Percentiles rank a stretch among this genome's conserved stretches.
Evolutionary conservation across 92 coral and sea anemone species (phyloP).

Genomic region (Zoanthus sansibaricus): DNA sequence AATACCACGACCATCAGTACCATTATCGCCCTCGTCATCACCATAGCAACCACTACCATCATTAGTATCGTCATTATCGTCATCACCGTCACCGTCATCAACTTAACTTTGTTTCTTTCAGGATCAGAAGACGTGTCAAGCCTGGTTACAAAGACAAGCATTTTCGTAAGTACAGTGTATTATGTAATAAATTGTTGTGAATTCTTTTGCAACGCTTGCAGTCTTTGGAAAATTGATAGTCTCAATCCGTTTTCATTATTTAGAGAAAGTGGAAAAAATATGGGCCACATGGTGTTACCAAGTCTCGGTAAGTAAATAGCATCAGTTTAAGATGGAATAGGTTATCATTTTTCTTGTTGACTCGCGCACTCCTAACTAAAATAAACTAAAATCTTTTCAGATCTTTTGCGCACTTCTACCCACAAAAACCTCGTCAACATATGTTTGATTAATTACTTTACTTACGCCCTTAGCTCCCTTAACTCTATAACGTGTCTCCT

Average conservation of each 20-base stretch:
- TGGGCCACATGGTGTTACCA: slow-evolving; percentile 89
- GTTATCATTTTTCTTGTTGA: not conserved
- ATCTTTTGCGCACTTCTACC: no score
- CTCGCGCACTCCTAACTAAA: no score
- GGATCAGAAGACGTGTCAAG: slow-evolving; percentile 97
- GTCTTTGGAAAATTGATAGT: not conserved
- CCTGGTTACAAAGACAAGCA: slow-evolving; percentile 95
- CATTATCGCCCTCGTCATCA: no score
- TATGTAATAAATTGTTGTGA: not conserved
- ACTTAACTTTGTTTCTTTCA: slow-evolving; percentile 10
- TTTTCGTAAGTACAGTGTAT: slow-evolving; percentile 64
- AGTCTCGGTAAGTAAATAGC: slow-evolving; percentile 71
- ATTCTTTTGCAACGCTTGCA: not conserved
- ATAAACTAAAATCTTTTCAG: no score
- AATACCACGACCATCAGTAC: no score
- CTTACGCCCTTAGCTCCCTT: no score
- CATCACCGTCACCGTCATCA: not conserved
- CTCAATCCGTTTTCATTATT: not conserved
- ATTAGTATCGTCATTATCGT: no score
- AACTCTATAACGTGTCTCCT: no score
- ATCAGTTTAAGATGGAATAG: no score
- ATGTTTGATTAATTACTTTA: no score
- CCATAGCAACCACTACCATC: no score
- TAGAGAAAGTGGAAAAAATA: slow-evolving; percentile 78
- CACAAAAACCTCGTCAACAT: no score